Evolutionary conservation across 2,113 vertebrate species (phyloP).

Genomic region (Mellivora capensis): DNA sequence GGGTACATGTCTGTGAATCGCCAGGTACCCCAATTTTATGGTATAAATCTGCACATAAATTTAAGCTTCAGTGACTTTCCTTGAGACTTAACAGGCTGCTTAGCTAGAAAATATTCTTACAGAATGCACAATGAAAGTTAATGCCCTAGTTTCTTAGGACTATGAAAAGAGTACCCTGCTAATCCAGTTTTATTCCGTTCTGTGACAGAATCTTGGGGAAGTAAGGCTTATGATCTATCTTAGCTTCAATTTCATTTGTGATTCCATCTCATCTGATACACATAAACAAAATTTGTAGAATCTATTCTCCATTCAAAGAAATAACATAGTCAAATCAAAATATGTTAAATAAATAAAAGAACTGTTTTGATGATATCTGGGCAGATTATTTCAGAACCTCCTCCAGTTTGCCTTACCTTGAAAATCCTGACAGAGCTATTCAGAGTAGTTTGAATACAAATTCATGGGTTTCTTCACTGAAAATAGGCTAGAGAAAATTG

Average conservation of each 20-base stretch:
- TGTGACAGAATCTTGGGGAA: not conserved
- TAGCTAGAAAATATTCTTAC: not conserved
- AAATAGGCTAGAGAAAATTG: not conserved
- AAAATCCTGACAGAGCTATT: not conserved
- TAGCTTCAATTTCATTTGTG: not conserved
- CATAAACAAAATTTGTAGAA: not conserved
- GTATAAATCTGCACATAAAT: slow-evolving; percentile 47
- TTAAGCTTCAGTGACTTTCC: slow-evolving; percentile 47
- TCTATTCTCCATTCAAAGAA: not conserved
- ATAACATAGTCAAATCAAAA: not conserved
- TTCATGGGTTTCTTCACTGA: not conserved
- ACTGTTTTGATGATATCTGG: not conserved
- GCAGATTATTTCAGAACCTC: not conserved
- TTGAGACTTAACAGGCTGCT: slow-evolving; percentile 25
- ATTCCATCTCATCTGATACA: not conserved
- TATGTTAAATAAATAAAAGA: not conserved
- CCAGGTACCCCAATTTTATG: slow-evolving; percentile 46
- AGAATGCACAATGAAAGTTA: slow-evolving; percentile 52
- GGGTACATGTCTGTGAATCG: too few relatives aligned
- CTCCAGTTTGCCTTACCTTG: not conserved
- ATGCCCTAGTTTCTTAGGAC: not conserved
- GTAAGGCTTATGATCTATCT: not conserved
- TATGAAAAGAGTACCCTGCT: not conserved
- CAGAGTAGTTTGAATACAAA: not conserved
- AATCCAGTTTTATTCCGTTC: not conserved